A percentile compares a stretch with the other conserved stretches of the same genome.
phyloP scores from a whole-genome alignment of 2,113 vertebrate genomes.

The cattle (Bos taurus) region ARS-UCD2.0 NC_037332.1:93029501-93030000 shows the following conservation, averaged over 20 bases:
- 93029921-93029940: background rate
- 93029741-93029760: background rate
- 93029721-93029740: background rate
- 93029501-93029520: background rate
- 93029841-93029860: background rate
- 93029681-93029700: background rate
- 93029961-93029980: background rate
- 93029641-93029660: background rate
- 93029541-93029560: background rate
- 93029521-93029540: background rate
- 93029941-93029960: background rate
- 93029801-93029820: background rate
- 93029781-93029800: background rate
- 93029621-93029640: background rate
- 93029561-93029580: background rate
- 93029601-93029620: background rate
- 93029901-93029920: background rate
- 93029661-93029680: background rate
- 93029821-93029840: background rate
- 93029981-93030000: background rate
- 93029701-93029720: background rate
- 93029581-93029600: background rate
- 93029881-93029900: background rate
- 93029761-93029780: background rate
- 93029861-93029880: background rate